Percentiles rank a stretch among this genome's conserved stretches.
These are phyloP conservation scores for Odontamblyopus rebecca DNA, from an alignment of 2,797 vertebrate species.

Conservation along the genomic window DNA sequence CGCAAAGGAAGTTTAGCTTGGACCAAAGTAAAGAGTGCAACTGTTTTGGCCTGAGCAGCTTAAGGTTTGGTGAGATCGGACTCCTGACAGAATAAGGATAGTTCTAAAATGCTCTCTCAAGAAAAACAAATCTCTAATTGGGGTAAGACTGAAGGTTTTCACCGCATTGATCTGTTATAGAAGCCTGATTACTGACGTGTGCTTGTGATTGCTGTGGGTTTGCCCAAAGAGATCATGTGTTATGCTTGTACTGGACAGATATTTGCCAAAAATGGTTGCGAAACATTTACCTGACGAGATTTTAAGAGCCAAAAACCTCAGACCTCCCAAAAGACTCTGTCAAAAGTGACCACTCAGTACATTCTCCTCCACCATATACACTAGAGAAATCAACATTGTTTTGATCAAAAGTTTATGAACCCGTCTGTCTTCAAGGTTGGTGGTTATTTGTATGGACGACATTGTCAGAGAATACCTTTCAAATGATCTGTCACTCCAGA, in stretches of 20 bases:
- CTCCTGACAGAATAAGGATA: constrained; percentile 48
- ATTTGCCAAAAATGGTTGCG: constrained; percentile 37
- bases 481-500: constrained; percentile 31
- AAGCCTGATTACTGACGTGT: constrained; percentile 28
- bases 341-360: constrained; percentile 21
- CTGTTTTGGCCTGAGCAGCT: constrained; percentile 38
- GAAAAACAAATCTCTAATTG: constrained; percentile 45
- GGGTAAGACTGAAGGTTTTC: constrained; percentile 23
- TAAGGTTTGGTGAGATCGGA: constrained; percentile 45
- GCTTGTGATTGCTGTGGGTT: constrained; percentile 15
- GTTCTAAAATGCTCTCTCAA: constrained; percentile 39
- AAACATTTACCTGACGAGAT: constrained; percentile 53
- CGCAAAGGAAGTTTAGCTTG: constrained; percentile 51
- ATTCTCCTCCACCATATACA: constrained; percentile 43
- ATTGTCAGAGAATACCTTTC: background rate
- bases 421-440: background rate
- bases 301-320: constrained; percentile 42
- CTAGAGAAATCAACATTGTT: constrained; percentile 56
- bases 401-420: constrained; percentile 60
- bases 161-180: constrained; percentile 19
- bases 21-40: constrained; percentile 46
- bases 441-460: background rate
- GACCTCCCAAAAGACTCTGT: background rate
- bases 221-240: constrained; percentile 18
- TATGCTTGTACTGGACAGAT: constrained; percentile 36